Conservation (phyloP, 53 echinoderm and acorn worm species). For the Actinopyga echinites region DNA sequence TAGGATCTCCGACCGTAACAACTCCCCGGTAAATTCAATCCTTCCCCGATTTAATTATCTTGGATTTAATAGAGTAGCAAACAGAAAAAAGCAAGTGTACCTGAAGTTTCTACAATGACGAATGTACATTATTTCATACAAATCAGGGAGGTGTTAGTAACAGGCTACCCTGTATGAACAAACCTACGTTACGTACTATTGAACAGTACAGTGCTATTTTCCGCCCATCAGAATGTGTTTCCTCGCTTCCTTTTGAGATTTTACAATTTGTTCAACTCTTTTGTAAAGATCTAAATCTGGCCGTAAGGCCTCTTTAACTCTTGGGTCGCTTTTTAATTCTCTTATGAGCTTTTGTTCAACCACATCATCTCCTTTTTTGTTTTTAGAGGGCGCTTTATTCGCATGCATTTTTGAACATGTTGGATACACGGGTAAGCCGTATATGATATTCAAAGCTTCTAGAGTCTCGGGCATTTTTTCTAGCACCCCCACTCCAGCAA, state of each 20-base stretch:
- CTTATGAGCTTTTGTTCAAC: conserved; percentile 24
- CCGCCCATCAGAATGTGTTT: not conserved
- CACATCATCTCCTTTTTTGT: not conserved
- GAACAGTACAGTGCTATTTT: no score
- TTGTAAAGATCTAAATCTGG: not conserved
- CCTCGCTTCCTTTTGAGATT: conserved; percentile 19
- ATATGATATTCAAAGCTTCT: conserved; percentile 48
- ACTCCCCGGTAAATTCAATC: no score
- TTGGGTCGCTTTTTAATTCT: conserved; percentile 55
- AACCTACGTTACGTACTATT: no score
- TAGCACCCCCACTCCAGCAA: conserved; percentile 69
- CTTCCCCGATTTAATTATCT: no score
- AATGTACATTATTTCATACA: no score
- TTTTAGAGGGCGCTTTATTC: conserved; percentile 14
- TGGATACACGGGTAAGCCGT: conserved; percentile 55
- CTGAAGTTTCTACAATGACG: no score
- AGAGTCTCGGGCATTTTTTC: conserved; percentile 67
- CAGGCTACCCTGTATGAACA: no score
- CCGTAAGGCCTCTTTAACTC: conserved; percentile 31
- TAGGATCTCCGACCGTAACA: no score
- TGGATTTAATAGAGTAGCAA: no score
- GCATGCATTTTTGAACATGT: conserved; percentile 45
- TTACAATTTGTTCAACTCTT: conserved; percentile 7
- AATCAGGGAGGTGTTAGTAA: no score
- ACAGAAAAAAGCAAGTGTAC: no score